Percentiles rank a stretch among this genome's conserved stretches.
Evolutionary conservation across 1,140 invertebrate genomes (phyloP).

Genomic region (Cotesia typhae): DNA sequence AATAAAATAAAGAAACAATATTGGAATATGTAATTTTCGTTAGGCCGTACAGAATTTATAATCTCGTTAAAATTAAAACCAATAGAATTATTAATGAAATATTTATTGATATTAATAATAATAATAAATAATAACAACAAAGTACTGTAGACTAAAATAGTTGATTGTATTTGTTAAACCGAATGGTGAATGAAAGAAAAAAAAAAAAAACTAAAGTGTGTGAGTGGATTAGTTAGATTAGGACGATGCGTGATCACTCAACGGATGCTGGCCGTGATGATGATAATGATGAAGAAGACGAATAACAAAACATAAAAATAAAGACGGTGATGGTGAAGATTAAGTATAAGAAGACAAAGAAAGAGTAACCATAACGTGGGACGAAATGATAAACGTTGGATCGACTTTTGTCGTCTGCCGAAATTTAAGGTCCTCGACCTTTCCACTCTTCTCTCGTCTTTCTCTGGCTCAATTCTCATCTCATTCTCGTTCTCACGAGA

Average conservation of each 20-base stretch:
- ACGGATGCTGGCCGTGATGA: constrained; percentile 11
- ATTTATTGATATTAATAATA: constrained; percentile 34
- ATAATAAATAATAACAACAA: constrained; percentile 10
- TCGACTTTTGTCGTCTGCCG: constrained; percentile 34
- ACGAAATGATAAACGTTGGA: constrained; percentile 27
- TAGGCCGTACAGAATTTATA: too few relatives aligned
- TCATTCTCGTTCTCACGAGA: neutral
- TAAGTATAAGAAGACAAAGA: constrained; percentile 6
- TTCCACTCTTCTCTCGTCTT: constrained; percentile 11
- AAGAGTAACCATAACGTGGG: constrained; percentile 36
- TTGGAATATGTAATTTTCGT: constrained; percentile 6
- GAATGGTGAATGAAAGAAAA: neutral
- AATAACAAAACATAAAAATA: constrained; percentile 1
- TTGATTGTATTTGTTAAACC: neutral
- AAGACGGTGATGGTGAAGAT: neutral
- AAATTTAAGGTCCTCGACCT: constrained; percentile 35
- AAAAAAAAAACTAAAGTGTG: neutral
- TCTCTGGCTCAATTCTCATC: constrained; percentile 18
- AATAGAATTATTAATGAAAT: too few relatives aligned
- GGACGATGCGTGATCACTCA: constrained; percentile 24
- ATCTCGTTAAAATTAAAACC: too few relatives aligned
- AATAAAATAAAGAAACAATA: neutral
- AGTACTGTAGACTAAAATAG: constrained; percentile 15
- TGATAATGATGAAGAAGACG: constrained; percentile 13
- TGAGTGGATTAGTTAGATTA: constrained; percentile 26